Conservation (phyloP, 1,140 invertebrate genomes). For the Drosophila aff. region DNA sequence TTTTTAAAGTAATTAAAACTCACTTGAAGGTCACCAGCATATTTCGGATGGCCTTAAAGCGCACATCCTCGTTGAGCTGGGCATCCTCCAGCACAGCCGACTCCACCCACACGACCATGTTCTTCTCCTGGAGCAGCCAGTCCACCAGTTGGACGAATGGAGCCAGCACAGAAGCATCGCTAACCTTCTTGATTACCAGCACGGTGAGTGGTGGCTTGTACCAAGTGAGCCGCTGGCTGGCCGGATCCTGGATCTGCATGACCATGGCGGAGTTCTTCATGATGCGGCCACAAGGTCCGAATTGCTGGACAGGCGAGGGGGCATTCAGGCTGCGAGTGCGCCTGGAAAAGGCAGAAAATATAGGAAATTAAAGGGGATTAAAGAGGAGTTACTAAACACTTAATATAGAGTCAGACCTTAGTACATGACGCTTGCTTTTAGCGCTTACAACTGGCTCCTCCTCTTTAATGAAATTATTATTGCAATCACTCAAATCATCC, state of each 20-base stretch:
- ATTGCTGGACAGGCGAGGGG: conserved; percentile 96
- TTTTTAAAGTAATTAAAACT: conserved; percentile 24
- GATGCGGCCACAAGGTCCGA: conserved; percentile 97
- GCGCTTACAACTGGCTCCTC: neutral
- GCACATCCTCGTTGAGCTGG: conserved; percentile 89
- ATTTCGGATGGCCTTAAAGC: conserved; percentile 91
- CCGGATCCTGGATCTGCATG: conserved; percentile 99
- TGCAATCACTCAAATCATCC: conserved; percentile 28
- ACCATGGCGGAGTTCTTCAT: conserved; percentile 98
- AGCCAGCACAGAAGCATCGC: conserved; percentile 94
- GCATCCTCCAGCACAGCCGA: conserved; percentile 94
- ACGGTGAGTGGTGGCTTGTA: conserved; percentile 97
- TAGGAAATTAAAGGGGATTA: neutral
- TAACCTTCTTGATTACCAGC: conserved; percentile 97
- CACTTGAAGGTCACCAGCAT: conserved; percentile 93
- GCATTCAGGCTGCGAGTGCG: conserved; percentile 96
- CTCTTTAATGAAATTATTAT: conserved; percentile 19
- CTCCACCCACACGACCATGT: conserved; percentile 98
- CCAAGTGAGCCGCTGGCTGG: conserved; percentile 97
- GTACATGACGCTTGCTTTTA: neutral
- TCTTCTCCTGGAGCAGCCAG: conserved; percentile 97
- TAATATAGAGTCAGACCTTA: conserved; percentile 2
- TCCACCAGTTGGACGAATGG: conserved; percentile 97
- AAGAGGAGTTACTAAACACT: no score
- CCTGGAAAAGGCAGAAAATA: conserved; percentile 87